Evolutionary conservation across 2,888 invertebrate genomes (phyloP).

Genomic region (Eupithecia abbreviata): DNA sequence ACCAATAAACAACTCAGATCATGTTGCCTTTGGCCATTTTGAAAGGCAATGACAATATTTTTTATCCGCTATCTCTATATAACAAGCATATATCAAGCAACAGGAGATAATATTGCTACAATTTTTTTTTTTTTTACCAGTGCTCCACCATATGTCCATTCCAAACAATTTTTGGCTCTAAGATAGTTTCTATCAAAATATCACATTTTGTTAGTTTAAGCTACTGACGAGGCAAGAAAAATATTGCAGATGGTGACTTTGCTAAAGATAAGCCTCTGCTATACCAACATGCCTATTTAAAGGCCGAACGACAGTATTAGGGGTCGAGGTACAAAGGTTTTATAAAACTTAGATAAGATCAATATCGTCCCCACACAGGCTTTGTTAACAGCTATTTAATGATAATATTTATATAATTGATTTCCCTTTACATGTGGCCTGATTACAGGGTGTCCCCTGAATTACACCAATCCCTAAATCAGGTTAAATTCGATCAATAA

Average conservation of each 20-base stretch:
- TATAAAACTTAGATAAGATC: not conserved
- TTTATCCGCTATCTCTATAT: not conserved
- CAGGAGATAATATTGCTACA: too few relatives aligned
- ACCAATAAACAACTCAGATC: not conserved
- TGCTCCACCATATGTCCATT: too few relatives aligned
- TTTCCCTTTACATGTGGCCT: not conserved
- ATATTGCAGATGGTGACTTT: too few relatives aligned
- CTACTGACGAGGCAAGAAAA: too few relatives aligned
- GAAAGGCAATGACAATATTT: not conserved
- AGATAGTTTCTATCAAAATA: too few relatives aligned
- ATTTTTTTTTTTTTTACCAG: too few relatives aligned
- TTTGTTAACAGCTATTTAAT: not conserved
- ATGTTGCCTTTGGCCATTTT: not conserved
- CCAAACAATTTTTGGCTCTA: too few relatives aligned
- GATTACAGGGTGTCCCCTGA: not conserved
- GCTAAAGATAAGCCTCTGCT: not conserved
- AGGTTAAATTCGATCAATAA: too few relatives aligned
- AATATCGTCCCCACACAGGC: not conserved
- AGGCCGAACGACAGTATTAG: too few relatives aligned
- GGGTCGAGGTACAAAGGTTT: not conserved
- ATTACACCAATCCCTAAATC: too few relatives aligned
- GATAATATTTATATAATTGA: not conserved
- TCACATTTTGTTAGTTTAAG: too few relatives aligned
- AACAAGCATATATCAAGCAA: too few relatives aligned
- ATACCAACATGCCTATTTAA: not conserved